Evolutionary conservation across 2,113 vertebrate genomes (phyloP).

Genomic region (Pseudorasbora parva): DNA sequence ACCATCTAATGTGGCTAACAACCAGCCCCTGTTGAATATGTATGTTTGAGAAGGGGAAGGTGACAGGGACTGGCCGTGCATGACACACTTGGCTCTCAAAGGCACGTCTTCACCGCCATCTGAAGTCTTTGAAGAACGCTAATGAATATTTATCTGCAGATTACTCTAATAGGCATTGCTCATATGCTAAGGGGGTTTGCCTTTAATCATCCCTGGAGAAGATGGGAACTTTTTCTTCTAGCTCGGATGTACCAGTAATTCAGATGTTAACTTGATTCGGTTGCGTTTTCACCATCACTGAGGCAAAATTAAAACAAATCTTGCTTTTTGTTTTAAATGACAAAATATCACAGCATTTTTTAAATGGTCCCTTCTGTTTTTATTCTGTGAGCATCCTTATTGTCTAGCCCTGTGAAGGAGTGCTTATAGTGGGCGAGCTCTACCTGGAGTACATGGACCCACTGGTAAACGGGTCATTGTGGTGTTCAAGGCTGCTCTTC

Average conservation of each 20-base stretch:
- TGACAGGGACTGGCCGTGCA: slow-evolving; percentile 9
- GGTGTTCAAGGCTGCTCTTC: background rate
- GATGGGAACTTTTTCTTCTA: background rate
- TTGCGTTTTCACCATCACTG: background rate
- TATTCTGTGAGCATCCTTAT: background rate
- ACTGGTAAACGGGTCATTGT: background rate
- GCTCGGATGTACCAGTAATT: background rate
- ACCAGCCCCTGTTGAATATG: slow-evolving; percentile 63
- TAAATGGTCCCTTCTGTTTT: background rate
- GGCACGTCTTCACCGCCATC: slow-evolving; percentile 23
- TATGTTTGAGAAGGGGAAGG: slow-evolving; percentile 60
- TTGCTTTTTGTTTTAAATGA: background rate
- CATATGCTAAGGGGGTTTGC: background rate
- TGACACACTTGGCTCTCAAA: slow-evolving; percentile 51
- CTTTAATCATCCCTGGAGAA: slow-evolving; percentile 15
- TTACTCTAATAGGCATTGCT: slow-evolving; percentile 35
- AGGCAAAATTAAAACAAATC: background rate
- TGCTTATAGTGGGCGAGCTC: background rate
- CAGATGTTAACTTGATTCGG: background rate
- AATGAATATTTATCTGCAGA: slow-evolving; percentile 44
- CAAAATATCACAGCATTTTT: background rate
- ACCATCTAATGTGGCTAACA: slow-evolving; percentile 54
- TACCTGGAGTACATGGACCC: background rate
- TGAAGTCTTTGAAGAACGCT: slow-evolving; percentile 17
- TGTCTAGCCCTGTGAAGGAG: background rate